Conservation (phyloP, 2,888 invertebrate species). For the Dryococelus australis region DNA sequence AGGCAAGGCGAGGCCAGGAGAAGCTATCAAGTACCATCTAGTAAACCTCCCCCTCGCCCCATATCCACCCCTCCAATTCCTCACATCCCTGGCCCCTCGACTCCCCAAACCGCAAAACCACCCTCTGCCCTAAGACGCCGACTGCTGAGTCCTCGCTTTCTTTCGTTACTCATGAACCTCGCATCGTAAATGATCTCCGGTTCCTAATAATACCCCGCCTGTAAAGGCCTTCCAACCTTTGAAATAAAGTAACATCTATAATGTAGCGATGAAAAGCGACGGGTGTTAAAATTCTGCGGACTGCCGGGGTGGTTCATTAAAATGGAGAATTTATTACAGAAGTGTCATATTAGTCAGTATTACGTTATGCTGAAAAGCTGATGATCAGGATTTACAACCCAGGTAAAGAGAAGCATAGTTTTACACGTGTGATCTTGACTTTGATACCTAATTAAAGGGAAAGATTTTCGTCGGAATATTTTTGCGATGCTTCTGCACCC, state of each 20-base stretch:
- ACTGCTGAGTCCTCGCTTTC: not conserved
- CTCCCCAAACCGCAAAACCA: not conserved
- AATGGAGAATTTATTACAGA: not conserved
- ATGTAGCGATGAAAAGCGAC: not conserved
- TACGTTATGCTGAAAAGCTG: too few relatives aligned
- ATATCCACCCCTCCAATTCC: not conserved
- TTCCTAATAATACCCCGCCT: not conserved
- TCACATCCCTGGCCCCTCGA: not conserved
- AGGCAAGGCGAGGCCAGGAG: not conserved
- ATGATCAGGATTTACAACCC: too few relatives aligned
- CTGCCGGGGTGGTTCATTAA: not conserved
- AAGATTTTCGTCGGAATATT: too few relatives aligned
- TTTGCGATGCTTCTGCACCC: too few relatives aligned
- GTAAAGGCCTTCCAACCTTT: not conserved
- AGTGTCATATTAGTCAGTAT: not conserved
- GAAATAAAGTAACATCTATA: not conserved
- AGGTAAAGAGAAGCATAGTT: too few relatives aligned
- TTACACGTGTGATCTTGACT: too few relatives aligned
- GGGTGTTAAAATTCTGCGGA: not conserved
- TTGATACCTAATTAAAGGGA: too few relatives aligned
- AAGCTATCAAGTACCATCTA: constrained; percentile 16
- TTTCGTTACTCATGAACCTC: not conserved
- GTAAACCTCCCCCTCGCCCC: not conserved
- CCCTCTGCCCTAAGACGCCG: not conserved
- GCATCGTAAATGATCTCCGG: not conserved